Base-by-base conservation (phyloP, 2,797 vertebrate species). In the Coluber constrictor region DNA sequence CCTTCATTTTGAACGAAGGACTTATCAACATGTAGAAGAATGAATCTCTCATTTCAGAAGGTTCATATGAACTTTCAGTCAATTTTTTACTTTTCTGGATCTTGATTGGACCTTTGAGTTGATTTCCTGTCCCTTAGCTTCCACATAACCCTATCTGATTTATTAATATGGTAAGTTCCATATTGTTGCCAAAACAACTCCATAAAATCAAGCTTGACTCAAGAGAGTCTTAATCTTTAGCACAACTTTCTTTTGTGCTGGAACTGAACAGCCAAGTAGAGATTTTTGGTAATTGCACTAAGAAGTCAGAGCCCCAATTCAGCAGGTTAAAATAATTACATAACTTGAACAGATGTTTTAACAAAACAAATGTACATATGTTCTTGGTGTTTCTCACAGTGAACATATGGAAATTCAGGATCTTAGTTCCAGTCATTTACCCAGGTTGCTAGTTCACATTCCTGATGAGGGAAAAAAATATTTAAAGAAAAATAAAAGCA, bases 1-100 rank as follows among this genome's bases (percentile, higher is more conserved):
- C 91, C 88, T 95, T 93, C 90, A 92, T 93, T 89, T 94, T 90
- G 32, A 95, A 94, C 93, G 89, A 93, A 95, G 5, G 66, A 90
- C 86, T 3, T 87, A 94, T 93, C 93, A 93, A 93, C 29, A 95
- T 37, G 88, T 0, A 95, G 55, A 55, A 94, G 93, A 93, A 91
- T 63, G 60, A 61, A 94, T 95, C 94, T 83, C 8, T 95, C 90
- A 94, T 94, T 93, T 51, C 16, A 63, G 7, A 74, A 63, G 74
- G 91, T 93, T 94, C 61, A 94, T 74, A 92, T 94, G 47, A 16
- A 94, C 5, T 0, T 92, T 83, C n/a, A 86, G 18, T 43, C 32
- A 79, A 43, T 10, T 79, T 79, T 79, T 43, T 20, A 43, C 37
- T 74, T 16, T 74, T 74, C 70, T 37, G 32, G 32, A 74, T 74